Evolutionary conservation across 1,140 invertebrate species (phyloP), one percentile per base, ranked within the genome.

Genomic region (Agrilus planipennis): DNA sequence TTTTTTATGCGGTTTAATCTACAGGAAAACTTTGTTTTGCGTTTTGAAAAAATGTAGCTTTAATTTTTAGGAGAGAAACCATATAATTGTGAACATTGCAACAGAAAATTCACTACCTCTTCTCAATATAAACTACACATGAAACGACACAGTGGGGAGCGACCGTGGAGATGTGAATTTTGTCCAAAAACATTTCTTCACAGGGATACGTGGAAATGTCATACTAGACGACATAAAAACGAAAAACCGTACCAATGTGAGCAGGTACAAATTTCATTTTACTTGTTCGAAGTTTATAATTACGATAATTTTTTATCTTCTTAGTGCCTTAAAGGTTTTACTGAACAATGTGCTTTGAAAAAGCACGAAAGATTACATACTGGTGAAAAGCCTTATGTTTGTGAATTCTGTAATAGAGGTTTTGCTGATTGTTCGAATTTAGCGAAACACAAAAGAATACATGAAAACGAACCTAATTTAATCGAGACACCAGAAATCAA

Each of bases 361-460:
- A 78, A 79, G 54, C 81, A 84, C 55, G 55, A 70, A 49, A 67
- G 78, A 15, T 47, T 71, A 2, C 80, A 83, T 53, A 77, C 76
- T 16, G 79, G 76, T 23, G 84, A 87, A 56, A 85, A 85, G 51
- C 84, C 83, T 3, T 84, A 84, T 54, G 71, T 71, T 30, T 87
- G 84, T 57, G 68, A 72, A 11, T 53, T 78, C n/a, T 88, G 84
- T 56, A 68, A 70, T 2, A 84, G 84, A 62, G 70, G 75, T 16
- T 89, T 89, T 57, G 69, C 76, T 0, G 76, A 81, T 52, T 72
- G 69, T 45, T 77, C 75, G 7, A 80, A 79, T 62, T 57, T 76
- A 19, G 71, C 67, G 1, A 80, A 79, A 59, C 76, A 80, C 55
- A 73, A 70, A 58, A 76, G 72, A 52, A 71, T 74, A 59, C 45